Conservation (phyloP, 2,113 vertebrate genomes). For the Ammospiza nelsoni region DNA sequence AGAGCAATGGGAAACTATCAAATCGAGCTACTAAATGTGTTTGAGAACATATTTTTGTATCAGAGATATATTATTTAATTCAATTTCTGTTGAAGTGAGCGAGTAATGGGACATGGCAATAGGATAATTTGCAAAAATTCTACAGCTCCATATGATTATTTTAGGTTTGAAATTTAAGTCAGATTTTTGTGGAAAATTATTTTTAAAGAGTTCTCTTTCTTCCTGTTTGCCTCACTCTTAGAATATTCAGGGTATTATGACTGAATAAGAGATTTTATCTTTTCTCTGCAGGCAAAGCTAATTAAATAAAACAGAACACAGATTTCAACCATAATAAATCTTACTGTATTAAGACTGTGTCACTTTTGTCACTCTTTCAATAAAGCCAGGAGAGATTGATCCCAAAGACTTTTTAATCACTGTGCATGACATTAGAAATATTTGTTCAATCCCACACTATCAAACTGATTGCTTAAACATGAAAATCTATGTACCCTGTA, state of each 20-base stretch:
- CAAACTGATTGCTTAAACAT: slow-evolving; percentile 38
- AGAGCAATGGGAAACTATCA: background rate
- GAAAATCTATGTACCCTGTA: slow-evolving; percentile 17
- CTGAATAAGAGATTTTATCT: slow-evolving; percentile 47
- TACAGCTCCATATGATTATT: background rate
- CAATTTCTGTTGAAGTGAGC: background rate
- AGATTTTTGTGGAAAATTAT: background rate
- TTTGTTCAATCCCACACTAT: slow-evolving; percentile 15
- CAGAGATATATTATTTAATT: background rate
- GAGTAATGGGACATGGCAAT: background rate
- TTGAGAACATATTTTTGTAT: background rate
- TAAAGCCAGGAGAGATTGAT: slow-evolving; percentile 60
- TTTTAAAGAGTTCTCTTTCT: slow-evolving; percentile 13
- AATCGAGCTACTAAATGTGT: background rate
- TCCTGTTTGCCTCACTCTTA: slow-evolving; percentile 8
- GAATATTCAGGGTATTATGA: slow-evolving; percentile 10
- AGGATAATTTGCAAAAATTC: background rate
- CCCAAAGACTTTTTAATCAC: slow-evolving; percentile 46
- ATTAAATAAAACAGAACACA: slow-evolving; percentile 64
- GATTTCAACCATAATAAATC: slow-evolving; percentile 64
- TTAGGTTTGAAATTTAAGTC: background rate
- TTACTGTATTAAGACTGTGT: slow-evolving; percentile 49
- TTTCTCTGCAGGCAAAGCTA: slow-evolving; percentile 47
- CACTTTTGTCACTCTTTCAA: slow-evolving; percentile 56
- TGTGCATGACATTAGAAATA: slow-evolving; percentile 44